phyloP scores from a whole-genome alignment of 2,797 vertebrate species.

The Onychomys torridus region DNA sequence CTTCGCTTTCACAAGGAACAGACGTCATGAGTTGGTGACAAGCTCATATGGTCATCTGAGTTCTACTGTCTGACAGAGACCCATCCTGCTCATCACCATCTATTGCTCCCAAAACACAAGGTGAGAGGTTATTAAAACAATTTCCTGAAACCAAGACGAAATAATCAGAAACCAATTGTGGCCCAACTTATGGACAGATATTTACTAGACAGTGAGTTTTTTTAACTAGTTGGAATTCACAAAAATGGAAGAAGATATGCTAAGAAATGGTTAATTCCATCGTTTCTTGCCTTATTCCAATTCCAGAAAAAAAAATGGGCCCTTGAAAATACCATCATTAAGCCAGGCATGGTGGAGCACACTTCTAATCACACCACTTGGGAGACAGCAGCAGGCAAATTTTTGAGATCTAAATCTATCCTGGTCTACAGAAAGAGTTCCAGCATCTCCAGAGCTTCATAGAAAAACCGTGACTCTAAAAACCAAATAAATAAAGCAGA shows the following conservation, averaged over 20 bases:
- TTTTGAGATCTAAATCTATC: background rate
- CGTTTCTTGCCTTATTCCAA: background rate
- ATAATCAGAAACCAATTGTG: background rate
- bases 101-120: background rate
- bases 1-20: background rate
- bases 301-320: background rate
- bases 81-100: background rate
- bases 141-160: background rate
- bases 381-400: background rate
- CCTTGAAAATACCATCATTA: background rate
- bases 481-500: background rate
- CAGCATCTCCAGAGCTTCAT: background rate
- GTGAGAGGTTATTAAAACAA: background rate
- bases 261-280: background rate
- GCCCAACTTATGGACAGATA: background rate
- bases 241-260: background rate
- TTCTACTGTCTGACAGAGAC: background rate
- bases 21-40: rapidly evolving
- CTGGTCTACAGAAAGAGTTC: background rate
- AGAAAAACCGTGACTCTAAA: background rate
- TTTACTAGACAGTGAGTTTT: background rate
- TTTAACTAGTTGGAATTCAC: background rate
- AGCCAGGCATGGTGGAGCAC: background rate
- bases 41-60: background rate
- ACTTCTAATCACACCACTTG: background rate